phyloP scores from a whole-genome alignment of 2,113 vertebrate species.

The Prionailurus bengalensis region DNA sequence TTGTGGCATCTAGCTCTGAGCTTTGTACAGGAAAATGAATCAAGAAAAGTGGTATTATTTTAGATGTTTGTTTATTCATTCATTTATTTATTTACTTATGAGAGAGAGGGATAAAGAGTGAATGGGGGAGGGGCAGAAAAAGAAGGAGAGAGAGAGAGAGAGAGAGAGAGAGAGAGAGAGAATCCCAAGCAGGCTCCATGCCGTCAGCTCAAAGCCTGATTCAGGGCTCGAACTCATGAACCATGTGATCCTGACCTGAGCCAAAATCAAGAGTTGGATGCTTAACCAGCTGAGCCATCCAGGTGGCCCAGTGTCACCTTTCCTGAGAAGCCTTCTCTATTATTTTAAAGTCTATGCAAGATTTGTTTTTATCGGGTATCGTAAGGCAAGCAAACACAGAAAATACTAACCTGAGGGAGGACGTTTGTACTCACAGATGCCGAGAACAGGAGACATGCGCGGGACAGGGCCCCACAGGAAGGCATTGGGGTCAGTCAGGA shows the following conservation, averaged over 20 bases:
- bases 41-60: not conserved
- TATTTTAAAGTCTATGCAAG: not conserved
- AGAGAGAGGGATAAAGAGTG: too few species aligned
- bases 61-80: too few species aligned
- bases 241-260: too few species aligned
- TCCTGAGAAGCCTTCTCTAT: not conserved
- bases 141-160: too few species aligned
- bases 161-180: too few species aligned
- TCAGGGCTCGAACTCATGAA: too few species aligned
- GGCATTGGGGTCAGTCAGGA: not conserved
- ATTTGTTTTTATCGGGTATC: not conserved
- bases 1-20: not conserved
- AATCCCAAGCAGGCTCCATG: too few species aligned
- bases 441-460: not conserved
- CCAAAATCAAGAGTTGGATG: too few species aligned
- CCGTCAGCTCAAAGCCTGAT: too few species aligned
- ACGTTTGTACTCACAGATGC: not conserved
- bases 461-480: accelerated
- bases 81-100: too few species aligned
- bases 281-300: too few species aligned
- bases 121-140: too few species aligned
- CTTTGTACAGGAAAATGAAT: not conserved
- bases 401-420: not conserved
- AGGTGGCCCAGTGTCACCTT: not conserved
- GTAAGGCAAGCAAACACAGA: not conserved